These are phyloP conservation scores for Chondrilla cf. caribensis DNA, from an alignment of 37 sponge, comb jelly and placozoan genomes.

Conservation along the genomic window DNA sequence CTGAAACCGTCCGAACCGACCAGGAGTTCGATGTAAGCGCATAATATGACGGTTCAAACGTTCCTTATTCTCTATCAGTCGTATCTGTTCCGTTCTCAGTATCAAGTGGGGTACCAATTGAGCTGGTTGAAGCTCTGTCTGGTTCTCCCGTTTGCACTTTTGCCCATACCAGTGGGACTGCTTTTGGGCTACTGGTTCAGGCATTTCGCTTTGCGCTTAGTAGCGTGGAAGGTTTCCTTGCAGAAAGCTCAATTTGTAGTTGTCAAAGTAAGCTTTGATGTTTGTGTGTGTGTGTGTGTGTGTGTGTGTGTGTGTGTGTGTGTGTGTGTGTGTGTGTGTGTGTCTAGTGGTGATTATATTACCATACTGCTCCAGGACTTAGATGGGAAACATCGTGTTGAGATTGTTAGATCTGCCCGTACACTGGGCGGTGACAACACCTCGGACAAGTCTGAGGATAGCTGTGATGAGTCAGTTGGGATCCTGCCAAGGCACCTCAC, in stretches of 20 bases:
- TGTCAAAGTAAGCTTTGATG: constrained; percentile 54
- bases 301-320: too few relatives aligned
- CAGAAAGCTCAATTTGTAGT: constrained; percentile 36
- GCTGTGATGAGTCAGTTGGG: not conserved
- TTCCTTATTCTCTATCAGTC: too few relatives aligned
- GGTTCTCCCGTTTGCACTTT: constrained; percentile 37
- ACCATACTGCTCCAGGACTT: too few relatives aligned
- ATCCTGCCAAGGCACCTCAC: not conserved
- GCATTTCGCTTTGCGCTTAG: constrained; percentile 31
- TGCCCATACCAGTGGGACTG: constrained; percentile 36
- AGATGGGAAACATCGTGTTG: constrained; percentile 54
- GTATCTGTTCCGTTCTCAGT: not conserved
- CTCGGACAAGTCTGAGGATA: not conserved
- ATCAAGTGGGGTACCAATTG: constrained; percentile 37
- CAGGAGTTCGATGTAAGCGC: too few relatives aligned
- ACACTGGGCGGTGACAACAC: not conserved
- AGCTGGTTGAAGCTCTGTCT: constrained; percentile 26
- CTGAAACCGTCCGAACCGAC: too few relatives aligned
- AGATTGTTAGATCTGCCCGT: not conserved
- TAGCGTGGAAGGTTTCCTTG: constrained; percentile 20
- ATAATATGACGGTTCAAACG: too few relatives aligned
- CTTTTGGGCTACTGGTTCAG: constrained; percentile 66
- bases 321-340: too few relatives aligned
- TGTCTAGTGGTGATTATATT: too few relatives aligned
- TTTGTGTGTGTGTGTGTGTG: too few relatives aligned